These are phyloP conservation scores for Tromatobia lineatoria DNA, from an alignment of 2,888 invertebrate species.

Conservation along the genomic window DNA sequence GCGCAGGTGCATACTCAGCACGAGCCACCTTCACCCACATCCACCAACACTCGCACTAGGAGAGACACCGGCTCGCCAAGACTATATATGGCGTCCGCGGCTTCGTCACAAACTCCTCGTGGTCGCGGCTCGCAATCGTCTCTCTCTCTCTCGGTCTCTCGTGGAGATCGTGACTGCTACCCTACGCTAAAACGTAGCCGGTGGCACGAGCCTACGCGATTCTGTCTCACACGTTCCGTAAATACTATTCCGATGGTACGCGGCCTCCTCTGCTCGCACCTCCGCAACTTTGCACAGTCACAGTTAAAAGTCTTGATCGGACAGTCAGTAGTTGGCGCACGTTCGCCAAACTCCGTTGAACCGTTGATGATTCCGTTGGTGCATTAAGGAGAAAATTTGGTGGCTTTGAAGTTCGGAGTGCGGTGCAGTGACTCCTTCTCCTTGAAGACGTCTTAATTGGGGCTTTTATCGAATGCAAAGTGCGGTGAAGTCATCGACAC, in stretches of 20 bases:
- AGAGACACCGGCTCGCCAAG: conserved; percentile 75
- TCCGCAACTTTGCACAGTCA: conserved; percentile 21
- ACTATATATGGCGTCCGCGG: conserved; percentile 80
- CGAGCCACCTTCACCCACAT: conserved; percentile 69
- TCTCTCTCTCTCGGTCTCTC: conserved; percentile 46
- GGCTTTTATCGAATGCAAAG: conserved; percentile 5
- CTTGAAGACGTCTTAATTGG: neutral
- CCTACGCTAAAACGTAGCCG: conserved; percentile 21
- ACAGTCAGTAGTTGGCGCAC: conserved; percentile 15
- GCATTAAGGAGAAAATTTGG: neutral
- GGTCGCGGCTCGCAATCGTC: conserved; percentile 12
- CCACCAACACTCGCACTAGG: conserved; percentile 50
- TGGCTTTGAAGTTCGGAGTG: neutral
- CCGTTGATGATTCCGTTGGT: neutral
- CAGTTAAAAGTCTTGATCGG: conserved; percentile 40
- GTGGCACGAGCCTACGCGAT: conserved; percentile 56
- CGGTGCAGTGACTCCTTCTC: conserved; percentile 14
- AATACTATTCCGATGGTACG: conserved; percentile 56
- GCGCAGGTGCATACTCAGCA: conserved; percentile 63
- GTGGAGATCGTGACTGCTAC: conserved; percentile 18
- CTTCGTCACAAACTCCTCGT: conserved; percentile 70
- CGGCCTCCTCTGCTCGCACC: conserved; percentile 22
- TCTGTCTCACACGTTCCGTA: conserved; percentile 62
- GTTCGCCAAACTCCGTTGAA: neutral
- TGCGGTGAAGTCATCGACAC: conserved; percentile 24